These are phyloP conservation scores for Pachycephala philippinensis DNA, from an alignment of 2,113 vertebrate genomes.

Conservation along the genomic window DNA sequence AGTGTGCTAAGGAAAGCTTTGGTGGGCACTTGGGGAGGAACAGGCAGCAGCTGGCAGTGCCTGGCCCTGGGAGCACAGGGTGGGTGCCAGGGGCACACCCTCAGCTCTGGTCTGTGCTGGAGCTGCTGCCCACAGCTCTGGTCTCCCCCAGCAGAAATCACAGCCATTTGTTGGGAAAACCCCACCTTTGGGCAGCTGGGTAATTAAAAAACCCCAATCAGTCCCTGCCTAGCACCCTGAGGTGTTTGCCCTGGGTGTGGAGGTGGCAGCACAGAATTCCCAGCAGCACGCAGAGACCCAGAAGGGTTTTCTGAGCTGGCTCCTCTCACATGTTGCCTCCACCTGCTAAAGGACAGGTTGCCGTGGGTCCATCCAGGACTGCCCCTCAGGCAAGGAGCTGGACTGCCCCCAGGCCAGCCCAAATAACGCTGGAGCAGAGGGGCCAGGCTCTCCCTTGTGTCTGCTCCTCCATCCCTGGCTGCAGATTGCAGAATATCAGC, in stretches of 20 bases:
- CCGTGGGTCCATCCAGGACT: fast-evolving
- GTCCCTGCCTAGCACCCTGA: neutral
- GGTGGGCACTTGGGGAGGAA: neutral
- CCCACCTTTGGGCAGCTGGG: neutral
- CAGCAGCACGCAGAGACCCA: neutral
- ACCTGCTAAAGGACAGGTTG: neutral
- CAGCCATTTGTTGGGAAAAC: neutral
- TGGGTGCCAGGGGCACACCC: neutral
- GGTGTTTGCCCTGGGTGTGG: neutral
- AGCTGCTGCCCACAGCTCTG: neutral
- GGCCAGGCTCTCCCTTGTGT: neutral
- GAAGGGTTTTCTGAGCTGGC: neutral
- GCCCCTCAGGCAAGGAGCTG: neutral
- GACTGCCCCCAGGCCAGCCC: neutral
- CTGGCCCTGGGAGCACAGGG: neutral
- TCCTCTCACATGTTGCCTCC: neutral
- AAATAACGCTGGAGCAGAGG: neutral
- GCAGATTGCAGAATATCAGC: neutral
- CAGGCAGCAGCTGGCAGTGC: neutral
- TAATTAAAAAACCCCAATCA: neutral
- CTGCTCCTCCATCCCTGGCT: neutral
- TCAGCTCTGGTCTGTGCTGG: neutral
- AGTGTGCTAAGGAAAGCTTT: fast-evolving
- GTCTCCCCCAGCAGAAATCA: neutral
- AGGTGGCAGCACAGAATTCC: neutral